A percentile compares a stretch with the other conserved stretches of the same genome.
phyloP scores from a whole-genome alignment of 2,888 invertebrate species.

The Torymus aiolomorphi region DNA sequence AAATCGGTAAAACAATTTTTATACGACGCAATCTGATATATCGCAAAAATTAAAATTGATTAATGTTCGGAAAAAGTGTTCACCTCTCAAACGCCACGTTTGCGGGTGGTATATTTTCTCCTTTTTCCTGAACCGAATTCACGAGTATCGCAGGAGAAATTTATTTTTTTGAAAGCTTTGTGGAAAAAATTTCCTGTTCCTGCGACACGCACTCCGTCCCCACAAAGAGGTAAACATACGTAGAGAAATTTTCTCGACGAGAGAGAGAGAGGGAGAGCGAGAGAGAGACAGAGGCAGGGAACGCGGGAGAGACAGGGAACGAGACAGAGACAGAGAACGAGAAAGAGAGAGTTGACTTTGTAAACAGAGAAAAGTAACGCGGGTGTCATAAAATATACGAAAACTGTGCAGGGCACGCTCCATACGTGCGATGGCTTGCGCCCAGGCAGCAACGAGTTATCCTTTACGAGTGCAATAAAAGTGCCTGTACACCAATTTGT shows the following conservation, averaged over 20 bases:
- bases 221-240: slow-evolving; percentile 1
- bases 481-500: slow-evolving; percentile 60
- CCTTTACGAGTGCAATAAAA: slow-evolving; percentile 63
- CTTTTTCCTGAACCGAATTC: no score
- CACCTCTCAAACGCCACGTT: no score
- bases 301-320: no score
- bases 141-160: background rate
- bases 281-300: no score
- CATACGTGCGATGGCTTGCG: slow-evolving; percentile 43
- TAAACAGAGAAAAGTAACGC: slow-evolving; percentile 43
- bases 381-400: slow-evolving; percentile 43
- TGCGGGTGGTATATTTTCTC: no score
- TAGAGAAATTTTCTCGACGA: no score
- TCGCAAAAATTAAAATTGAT: no score
- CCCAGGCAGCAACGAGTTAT: slow-evolving; percentile 56
- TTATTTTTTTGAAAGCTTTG: slow-evolving; percentile 9
- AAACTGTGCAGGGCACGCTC: slow-evolving; percentile 18
- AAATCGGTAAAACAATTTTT: background rate
- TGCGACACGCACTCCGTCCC: background rate
- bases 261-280: no score
- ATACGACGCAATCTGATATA: no score
- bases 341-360: slow-evolving; percentile 26
- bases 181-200: slow-evolving; percentile 10
- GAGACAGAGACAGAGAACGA: no score
- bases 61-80: no score